Evolutionary conservation across 2,113 vertebrate species (phyloP).

Genomic region (Rhegmatorhina hoffmannsi): DNA sequence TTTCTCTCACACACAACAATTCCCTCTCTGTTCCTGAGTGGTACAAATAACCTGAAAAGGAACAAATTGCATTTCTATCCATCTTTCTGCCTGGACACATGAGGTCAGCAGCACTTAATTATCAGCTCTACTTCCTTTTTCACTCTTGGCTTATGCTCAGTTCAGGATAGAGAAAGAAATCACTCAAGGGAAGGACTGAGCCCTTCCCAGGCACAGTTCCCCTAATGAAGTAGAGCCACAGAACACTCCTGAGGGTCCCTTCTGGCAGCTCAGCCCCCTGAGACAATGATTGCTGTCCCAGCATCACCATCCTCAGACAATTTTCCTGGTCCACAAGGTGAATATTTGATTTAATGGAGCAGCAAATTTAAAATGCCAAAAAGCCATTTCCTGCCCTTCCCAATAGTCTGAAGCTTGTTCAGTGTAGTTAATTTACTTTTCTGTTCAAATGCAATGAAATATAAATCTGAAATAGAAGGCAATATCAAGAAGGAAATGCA

Average conservation of each 20-base stretch:
- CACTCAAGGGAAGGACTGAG: neutral
- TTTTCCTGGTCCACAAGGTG: neutral
- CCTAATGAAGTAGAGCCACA: neutral
- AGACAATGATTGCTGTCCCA: neutral
- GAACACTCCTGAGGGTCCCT: neutral
- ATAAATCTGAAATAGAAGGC: neutral
- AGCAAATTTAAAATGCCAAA: slow-evolving; percentile 20
- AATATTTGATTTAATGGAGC: slow-evolving; percentile 30
- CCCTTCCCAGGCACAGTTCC: neutral
- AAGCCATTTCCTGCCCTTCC: neutral
- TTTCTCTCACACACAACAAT: neutral
- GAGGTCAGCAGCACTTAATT: neutral
- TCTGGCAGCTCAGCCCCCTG: neutral
- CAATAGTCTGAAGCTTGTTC: neutral
- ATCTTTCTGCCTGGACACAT: neutral
- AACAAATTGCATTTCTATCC: neutral
- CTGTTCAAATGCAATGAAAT: neutral
- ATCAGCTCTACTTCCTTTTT: neutral
- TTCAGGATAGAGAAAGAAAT: neutral
- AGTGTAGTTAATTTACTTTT: neutral
- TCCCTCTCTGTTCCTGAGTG: neutral
- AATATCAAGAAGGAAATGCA: neutral
- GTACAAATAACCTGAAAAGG: neutral
- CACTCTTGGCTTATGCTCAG: neutral
- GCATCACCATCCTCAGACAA: neutral